Evolutionary conservation across 2,113 vertebrate genomes (phyloP).

Genomic region (Myiozetetes cayanensis): DNA sequence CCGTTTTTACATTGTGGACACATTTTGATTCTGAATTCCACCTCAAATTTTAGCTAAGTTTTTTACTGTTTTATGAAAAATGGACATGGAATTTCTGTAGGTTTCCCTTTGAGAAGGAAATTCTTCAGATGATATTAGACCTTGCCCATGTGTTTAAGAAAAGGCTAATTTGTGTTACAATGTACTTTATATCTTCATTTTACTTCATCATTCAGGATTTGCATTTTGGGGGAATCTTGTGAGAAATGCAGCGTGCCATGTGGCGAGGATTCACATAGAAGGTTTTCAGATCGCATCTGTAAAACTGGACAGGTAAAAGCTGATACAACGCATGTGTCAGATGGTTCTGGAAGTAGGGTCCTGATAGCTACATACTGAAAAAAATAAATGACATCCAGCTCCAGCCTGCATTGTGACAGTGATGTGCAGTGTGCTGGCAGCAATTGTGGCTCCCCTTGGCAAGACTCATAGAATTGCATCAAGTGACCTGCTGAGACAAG

Average conservation of each 20-base stretch:
- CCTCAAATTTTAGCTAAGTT: background rate
- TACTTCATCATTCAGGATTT: background rate
- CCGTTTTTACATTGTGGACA: background rate
- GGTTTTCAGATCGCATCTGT: background rate
- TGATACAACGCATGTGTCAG: background rate
- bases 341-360: background rate
- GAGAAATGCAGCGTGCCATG: background rate
- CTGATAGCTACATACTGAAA: background rate
- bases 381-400: too few relatives aligned
- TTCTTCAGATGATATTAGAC: background rate
- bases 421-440: background rate
- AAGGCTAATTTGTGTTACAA: background rate
- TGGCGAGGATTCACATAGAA: background rate
- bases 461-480: background rate
- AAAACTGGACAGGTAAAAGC: background rate
- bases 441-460: background rate
- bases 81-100: too few relatives aligned
- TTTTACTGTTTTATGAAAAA: background rate
- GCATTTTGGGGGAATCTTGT: background rate
- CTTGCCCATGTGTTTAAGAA: background rate
- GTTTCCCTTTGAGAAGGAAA: background rate
- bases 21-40: background rate
- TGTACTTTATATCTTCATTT: accelerated
- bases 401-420: background rate
- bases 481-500: background rate